Conservation (phyloP, 2,888 invertebrate species). For the Holacanthella duospinosa region DNA sequence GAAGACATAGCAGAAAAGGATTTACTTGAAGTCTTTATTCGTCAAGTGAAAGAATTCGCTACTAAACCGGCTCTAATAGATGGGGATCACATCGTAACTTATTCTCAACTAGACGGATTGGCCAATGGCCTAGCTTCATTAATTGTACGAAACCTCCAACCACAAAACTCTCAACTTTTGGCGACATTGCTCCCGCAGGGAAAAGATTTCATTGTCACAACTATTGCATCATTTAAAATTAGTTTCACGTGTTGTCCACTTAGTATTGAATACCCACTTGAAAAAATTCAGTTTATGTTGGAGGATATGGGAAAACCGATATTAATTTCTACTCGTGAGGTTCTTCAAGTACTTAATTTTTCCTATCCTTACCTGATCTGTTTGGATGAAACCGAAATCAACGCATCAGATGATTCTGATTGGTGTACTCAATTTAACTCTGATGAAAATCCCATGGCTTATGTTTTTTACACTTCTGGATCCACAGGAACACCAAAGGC, state of each 20-base stretch:
- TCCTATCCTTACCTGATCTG: neutral
- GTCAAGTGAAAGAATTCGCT: too few species aligned
- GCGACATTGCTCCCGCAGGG: neutral
- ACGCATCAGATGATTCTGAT: neutral
- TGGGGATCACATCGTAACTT: too few species aligned
- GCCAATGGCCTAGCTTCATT: too few species aligned
- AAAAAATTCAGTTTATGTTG: neutral
- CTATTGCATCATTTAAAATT: neutral
- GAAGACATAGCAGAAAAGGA: too few species aligned
- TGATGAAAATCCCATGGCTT: neutral
- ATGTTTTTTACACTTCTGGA: slow-evolving; percentile 1
- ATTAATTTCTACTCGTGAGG: neutral
- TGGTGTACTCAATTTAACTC: neutral
- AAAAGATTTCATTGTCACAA: neutral
- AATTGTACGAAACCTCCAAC: too few species aligned
- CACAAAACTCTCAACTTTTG: too few species aligned
- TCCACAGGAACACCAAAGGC: neutral
- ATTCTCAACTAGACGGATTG: too few species aligned
- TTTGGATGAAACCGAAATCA: too few species aligned
- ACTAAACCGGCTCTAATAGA: too few species aligned
- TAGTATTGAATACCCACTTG: neutral
- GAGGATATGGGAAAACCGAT: neutral
- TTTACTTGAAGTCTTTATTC: too few species aligned
- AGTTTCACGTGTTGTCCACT: neutral
- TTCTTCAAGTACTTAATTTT: neutral